Evolutionary conservation across 2,888 invertebrate genomes (phyloP).

Genomic region (Stenolophus ochropezus): DNA sequence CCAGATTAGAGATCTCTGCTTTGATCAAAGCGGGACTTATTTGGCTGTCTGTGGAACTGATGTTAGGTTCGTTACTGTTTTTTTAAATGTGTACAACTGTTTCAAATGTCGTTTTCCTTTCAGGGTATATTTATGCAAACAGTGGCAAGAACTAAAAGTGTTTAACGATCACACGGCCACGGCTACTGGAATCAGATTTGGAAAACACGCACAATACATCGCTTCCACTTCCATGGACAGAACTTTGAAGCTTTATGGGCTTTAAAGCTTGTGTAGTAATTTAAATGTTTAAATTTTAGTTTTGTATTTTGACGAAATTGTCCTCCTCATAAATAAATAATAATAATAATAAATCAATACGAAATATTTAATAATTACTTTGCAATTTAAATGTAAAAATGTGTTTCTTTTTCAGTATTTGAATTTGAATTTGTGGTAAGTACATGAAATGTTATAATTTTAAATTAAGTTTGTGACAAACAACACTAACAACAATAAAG

Average conservation of each 20-base stretch:
- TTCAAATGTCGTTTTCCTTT: constrained; percentile 57
- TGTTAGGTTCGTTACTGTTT: constrained; percentile 82
- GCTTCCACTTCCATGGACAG: constrained; percentile 98
- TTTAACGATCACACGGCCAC: constrained; percentile 98
- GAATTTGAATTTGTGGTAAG: too few relatives aligned
- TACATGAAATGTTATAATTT: too few relatives aligned
- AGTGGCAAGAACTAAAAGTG: constrained; percentile 96
- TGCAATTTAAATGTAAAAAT: too few relatives aligned
- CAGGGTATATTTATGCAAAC: constrained; percentile 94
- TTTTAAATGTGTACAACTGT: constrained; percentile 2
- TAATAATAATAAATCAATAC: too few relatives aligned
- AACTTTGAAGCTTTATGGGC: constrained; percentile 94
- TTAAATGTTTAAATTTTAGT: too few relatives aligned
- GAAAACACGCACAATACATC: constrained; percentile 94
- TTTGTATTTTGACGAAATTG: too few relatives aligned
- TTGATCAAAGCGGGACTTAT: constrained; percentile 99
- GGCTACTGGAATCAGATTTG: constrained; percentile 97
- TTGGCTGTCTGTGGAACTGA: constrained; percentile 97
- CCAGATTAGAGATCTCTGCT: constrained; percentile 93
- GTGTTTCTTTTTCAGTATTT: too few relatives aligned
- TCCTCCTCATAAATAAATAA: too few relatives aligned
- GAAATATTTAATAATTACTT: too few relatives aligned
- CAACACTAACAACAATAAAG: too few relatives aligned
- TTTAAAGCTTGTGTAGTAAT: too few relatives aligned
- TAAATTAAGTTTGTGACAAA: too few relatives aligned